These are phyloP conservation scores for Tympanuchus pallidicinctus DNA, from an alignment of 2,113 vertebrate genomes.

Conservation along the genomic window DNA sequence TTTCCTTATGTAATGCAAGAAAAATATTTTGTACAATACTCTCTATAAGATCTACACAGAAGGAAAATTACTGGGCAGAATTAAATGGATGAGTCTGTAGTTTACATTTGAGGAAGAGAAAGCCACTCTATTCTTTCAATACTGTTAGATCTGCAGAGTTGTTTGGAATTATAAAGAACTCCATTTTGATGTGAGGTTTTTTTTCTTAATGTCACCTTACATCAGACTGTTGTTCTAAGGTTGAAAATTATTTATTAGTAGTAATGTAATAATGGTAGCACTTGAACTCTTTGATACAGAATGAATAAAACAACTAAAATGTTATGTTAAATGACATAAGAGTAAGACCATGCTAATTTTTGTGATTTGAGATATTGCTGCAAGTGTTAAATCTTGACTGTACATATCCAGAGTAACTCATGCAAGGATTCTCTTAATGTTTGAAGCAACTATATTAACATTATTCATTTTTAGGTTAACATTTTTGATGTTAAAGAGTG, in stretches of 20 bases:
- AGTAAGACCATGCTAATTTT: rapidly evolving
- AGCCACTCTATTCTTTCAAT: not conserved
- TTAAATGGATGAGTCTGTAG: rapidly evolving
- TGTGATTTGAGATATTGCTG: not conserved
- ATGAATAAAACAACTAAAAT: not conserved
- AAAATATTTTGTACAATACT: not conserved
- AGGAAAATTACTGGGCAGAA: not conserved
- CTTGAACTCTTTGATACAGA: not conserved
- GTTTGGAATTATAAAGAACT: not conserved
- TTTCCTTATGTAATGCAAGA: not conserved
- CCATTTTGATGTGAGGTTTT: not conserved
- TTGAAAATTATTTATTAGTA: not conserved
- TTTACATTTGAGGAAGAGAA: not conserved
- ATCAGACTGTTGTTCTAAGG: not conserved
- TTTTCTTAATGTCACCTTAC: not conserved
- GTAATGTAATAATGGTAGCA: not conserved
- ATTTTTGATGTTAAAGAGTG: not conserved
- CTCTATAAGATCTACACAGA: not conserved
- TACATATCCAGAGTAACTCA: not conserved
- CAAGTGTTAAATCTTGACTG: not conserved
- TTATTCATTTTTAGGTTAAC: not conserved
- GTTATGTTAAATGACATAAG: not conserved
- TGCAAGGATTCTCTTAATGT: not conserved
- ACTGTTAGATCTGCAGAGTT: not conserved
- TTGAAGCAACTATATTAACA: not conserved